phyloP scores from a whole-genome alignment of 2,888 invertebrate genomes.

The Yponomeuta plumbellus region DNA sequence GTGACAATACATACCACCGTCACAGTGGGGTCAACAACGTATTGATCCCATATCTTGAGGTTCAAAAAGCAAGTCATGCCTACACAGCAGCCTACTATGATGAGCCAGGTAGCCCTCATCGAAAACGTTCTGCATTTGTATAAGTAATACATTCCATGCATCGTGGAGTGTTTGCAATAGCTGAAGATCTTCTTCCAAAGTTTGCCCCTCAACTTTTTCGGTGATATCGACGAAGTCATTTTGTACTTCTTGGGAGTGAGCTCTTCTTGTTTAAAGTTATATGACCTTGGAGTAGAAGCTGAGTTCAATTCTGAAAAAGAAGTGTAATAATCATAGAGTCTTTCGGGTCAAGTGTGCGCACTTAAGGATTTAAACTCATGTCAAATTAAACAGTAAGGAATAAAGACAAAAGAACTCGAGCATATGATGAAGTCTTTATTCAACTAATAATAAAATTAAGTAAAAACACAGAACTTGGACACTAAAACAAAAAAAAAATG shows the following conservation, averaged over 20 bases:
- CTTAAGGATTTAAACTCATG: too few relatives aligned
- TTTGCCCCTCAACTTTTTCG: not conserved
- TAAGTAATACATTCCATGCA: conserved; percentile 13
- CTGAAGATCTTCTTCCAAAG: not conserved
- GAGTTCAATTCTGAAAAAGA: too few relatives aligned
- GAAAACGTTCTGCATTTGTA: not conserved
- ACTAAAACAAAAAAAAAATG: too few relatives aligned
- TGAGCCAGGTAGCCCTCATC: not conserved
- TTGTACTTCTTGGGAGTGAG: not conserved
- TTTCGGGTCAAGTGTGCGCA: too few relatives aligned
- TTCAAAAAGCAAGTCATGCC: conserved; percentile 48
- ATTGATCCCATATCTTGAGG: conserved; percentile 60
- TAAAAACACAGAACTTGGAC: too few relatives aligned
- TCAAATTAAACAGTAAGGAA: too few relatives aligned
- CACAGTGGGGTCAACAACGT: conserved; percentile 52
- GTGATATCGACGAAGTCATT: not conserved
- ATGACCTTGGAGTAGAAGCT: too few relatives aligned
- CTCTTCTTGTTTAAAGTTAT: too few relatives aligned
- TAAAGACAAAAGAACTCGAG: too few relatives aligned
- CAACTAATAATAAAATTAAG: too few relatives aligned
- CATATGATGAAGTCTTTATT: too few relatives aligned
- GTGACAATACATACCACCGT: conserved; percentile 50
- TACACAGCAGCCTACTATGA: conserved; percentile 37
- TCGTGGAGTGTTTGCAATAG: conserved; percentile 13
- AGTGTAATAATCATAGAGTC: too few relatives aligned